These are phyloP conservation scores for Catotricha subobsoleta DNA, from an alignment of 2,888 invertebrate species.

Conservation along the genomic window DNA sequence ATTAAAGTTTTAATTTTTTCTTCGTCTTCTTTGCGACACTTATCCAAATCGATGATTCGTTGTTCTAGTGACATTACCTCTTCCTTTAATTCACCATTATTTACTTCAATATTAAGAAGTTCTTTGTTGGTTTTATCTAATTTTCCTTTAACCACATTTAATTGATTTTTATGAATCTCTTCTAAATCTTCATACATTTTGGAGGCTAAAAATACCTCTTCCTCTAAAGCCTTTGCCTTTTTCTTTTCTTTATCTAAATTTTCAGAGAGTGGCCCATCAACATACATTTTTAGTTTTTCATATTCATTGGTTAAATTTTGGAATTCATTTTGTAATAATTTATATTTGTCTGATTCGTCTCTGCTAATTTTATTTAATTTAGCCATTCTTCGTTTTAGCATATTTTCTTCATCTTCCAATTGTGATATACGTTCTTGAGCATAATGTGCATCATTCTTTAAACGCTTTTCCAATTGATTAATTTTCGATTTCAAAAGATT, in stretches of 20 bases:
- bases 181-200: slow-evolving; percentile 33
- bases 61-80: slow-evolving; percentile 46
- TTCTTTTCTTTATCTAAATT: slow-evolving; percentile 25
- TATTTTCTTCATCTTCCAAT: slow-evolving; percentile 38
- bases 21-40: slow-evolving; percentile 35
- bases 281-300: slow-evolving; percentile 32
- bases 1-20: slow-evolving; percentile 38
- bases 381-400: slow-evolving; percentile 34
- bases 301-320: slow-evolving; percentile 33
- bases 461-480: slow-evolving; percentile 34
- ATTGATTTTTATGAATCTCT: slow-evolving; percentile 29
- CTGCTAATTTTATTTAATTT: slow-evolving; percentile 37
- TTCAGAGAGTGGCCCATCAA: slow-evolving; percentile 25
- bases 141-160: slow-evolving; percentile 34
- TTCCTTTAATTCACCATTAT: slow-evolving; percentile 47
- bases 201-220: slow-evolving; percentile 32
- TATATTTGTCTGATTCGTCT: slow-evolving; percentile 32
- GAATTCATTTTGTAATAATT: slow-evolving; percentile 30
- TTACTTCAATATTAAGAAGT: slow-evolving; percentile 45
- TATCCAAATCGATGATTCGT: slow-evolving; percentile 37
- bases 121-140: slow-evolving; percentile 36
- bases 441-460: slow-evolving; percentile 33
- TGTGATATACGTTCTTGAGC: slow-evolving; percentile 36
- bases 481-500: slow-evolving; percentile 35
- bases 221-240: slow-evolving; percentile 28